Conservation (phyloP, 2,888 invertebrate species). For the Drosophila neotestacea region DNA sequence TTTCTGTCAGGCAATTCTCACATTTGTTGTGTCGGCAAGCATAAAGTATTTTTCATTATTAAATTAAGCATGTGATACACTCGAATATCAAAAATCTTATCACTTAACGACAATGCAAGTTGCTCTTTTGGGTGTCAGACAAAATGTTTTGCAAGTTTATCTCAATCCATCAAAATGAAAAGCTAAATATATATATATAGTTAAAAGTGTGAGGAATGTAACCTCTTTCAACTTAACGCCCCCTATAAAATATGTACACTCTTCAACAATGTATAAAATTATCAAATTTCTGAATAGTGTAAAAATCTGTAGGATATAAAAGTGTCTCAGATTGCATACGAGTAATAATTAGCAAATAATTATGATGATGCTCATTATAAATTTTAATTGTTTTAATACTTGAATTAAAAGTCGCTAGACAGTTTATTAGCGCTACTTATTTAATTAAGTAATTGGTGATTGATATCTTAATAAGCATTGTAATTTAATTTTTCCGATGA, state of each 20-base stretch:
- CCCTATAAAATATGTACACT: neutral
- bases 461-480: neutral
- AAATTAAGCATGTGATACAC: conserved; percentile 56
- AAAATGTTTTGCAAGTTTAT: neutral
- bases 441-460: neutral
- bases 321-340: too few relatives aligned
- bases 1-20: conserved; percentile 11
- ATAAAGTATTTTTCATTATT: conserved; percentile 57
- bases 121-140: conserved; percentile 4
- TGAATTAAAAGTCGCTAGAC: neutral
- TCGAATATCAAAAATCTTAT: conserved; percentile 34
- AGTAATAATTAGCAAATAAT: too few relatives aligned
- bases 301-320: neutral
- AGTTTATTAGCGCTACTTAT: too few relatives aligned
- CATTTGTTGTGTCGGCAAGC: conserved; percentile 30
- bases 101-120: conserved; percentile 6
- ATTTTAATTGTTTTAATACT: neutral
- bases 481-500: neutral
- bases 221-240: neutral
- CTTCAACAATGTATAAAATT: neutral
- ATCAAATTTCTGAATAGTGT: neutral
- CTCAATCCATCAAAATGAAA: neutral
- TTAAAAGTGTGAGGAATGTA: neutral
- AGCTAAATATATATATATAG: neutral
- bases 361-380: too few relatives aligned